phyloP scores from a whole-genome alignment of 2,113 vertebrate genomes.

The Callorhinus ursinus region DNA sequence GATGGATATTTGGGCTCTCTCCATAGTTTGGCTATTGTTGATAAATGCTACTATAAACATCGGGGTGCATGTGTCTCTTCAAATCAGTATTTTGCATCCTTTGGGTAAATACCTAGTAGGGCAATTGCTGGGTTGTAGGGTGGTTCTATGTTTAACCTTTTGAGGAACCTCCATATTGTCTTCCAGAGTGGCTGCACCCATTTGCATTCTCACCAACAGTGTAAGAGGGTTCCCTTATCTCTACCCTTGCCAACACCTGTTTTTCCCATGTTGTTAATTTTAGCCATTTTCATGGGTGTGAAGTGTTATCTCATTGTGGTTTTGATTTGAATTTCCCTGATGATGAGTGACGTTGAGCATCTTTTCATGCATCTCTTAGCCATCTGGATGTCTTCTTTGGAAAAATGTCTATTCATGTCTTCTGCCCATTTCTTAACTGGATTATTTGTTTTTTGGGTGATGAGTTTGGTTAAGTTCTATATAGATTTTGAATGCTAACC shows the following conservation, averaged over 20 bases:
- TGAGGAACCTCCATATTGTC: neutral
- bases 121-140: neutral
- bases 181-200: neutral
- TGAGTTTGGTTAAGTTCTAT: neutral
- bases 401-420: neutral
- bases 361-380: neutral
- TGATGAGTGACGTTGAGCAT: neutral
- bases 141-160: neutral
- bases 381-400: neutral
- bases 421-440: neutral
- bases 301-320: neutral
- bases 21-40: neutral
- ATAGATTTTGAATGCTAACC: neutral
- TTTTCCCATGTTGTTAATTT: neutral
- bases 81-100: neutral
- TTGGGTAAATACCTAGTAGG: neutral
- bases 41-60: neutral
- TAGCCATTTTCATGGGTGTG: neutral
- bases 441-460: neutral
- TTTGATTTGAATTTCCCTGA: neutral
- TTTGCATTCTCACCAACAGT: neutral
- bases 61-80: neutral
- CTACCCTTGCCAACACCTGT: neutral
- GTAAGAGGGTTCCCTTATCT: neutral
- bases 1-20: neutral